These are phyloP conservation scores for Syngnathus rostellatus DNA, from an alignment of 2,797 vertebrate species.

Conservation along the genomic window DNA sequence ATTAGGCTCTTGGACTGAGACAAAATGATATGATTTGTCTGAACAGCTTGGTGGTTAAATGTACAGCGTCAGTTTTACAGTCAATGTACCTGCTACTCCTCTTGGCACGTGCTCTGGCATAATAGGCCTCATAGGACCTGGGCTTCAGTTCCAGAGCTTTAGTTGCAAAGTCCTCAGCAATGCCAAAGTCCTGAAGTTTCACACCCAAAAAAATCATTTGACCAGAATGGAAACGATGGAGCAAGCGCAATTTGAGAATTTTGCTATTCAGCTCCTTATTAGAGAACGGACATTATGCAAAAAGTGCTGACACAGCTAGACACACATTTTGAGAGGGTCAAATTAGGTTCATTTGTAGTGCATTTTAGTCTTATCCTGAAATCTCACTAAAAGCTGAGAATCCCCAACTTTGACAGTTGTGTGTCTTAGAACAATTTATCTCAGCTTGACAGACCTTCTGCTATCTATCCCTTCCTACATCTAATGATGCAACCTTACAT, in stretches of 20 bases:
- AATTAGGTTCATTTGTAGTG: background rate
- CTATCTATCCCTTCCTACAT: background rate
- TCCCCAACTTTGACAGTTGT: constrained; percentile 28
- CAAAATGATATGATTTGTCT: too few relatives aligned
- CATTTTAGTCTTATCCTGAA: background rate
- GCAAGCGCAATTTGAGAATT: background rate
- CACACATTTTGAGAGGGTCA: background rate
- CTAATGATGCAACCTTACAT: constrained; percentile 70
- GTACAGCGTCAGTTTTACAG: too few relatives aligned
- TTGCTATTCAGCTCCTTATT: background rate
- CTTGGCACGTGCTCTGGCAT: constrained; percentile 92
- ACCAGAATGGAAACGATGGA: background rate
- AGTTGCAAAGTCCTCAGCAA: constrained; percentile 96
- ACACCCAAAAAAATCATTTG: constrained; percentile 2
- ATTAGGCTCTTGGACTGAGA: too few relatives aligned
- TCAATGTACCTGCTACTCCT: constrained; percentile 89
- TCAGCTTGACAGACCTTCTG: constrained; percentile 5
- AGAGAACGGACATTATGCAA: background rate
- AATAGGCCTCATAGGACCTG: constrained; percentile 91
- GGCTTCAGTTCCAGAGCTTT: constrained; percentile 95
- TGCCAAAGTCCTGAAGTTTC: constrained; percentile 84
- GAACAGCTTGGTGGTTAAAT: too few relatives aligned
- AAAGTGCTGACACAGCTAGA: background rate
- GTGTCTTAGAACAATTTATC: constrained; percentile 28
- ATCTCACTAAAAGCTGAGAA: background rate